Percentiles rank a stretch among this genome's conserved stretches.
Conservation (phyloP, 2,888 invertebrate species). For the Craniophora ligustri region DNA sequence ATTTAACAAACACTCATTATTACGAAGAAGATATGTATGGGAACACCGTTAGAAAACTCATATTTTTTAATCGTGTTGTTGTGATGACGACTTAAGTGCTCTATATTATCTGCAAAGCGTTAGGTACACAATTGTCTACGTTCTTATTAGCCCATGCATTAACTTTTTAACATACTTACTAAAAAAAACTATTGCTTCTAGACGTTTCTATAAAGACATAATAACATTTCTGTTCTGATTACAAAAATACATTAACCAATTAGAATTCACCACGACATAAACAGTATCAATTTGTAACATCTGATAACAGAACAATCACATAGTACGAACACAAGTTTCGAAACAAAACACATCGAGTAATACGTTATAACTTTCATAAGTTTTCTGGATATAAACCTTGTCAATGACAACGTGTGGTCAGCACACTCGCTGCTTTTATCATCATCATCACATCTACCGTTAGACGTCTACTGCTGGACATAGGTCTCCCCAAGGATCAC, state of each 20-base stretch:
- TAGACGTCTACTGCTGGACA: no score
- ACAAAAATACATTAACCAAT: slow-evolving; percentile 25
- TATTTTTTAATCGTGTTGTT: neutral
- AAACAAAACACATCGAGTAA: neutral
- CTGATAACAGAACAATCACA: slow-evolving; percentile 25
- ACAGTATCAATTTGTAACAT: slow-evolving; percentile 14
- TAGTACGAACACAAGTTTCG: neutral
- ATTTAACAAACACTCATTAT: slow-evolving; percentile 21
- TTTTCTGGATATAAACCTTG: no score
- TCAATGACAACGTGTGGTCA: no score
- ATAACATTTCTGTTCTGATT: neutral
- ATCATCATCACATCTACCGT: no score
- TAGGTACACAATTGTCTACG: no score
- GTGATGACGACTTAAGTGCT: no score
- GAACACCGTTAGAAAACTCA: slow-evolving; percentile 35
- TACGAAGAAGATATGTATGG: slow-evolving; percentile 12
- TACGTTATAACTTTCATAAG: no score
- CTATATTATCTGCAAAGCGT: no score
- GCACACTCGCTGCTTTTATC: no score
- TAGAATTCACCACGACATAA: slow-evolving; percentile 18
- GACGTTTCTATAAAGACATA: neutral
- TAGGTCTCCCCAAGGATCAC: no score
- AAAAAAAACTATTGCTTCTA: neutral
- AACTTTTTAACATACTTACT: no score
- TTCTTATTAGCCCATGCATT: no score